Percentiles rank a stretch among this genome's conserved stretches.
Conservation (phyloP, 2,888 invertebrate species). For the Oeneis ivallda region DNA sequence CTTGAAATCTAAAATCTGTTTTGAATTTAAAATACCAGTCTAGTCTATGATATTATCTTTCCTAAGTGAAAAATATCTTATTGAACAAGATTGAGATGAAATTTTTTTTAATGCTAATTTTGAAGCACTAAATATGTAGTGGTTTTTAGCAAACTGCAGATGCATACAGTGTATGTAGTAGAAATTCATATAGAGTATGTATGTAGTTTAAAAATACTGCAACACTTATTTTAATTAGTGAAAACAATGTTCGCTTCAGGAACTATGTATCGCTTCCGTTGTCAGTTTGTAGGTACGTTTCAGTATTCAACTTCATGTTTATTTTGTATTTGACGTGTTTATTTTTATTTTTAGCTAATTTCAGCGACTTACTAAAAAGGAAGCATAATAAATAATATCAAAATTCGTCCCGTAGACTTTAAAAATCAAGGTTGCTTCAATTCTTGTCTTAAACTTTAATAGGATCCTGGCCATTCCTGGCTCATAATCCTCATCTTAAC, state of each 20-base stretch:
- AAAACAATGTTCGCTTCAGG: conserved; percentile 28
- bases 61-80: too few relatives aligned
- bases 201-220: conserved; percentile 1
- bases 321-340: neutral
- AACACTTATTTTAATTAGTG: conserved; percentile 26
- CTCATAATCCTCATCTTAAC: too few relatives aligned
- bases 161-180: neutral
- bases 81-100: too few relatives aligned
- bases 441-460: too few relatives aligned
- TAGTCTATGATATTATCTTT: too few relatives aligned
- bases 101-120: too few relatives aligned
- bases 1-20: too few relatives aligned
- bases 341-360: neutral
- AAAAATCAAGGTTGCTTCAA: too few relatives aligned
- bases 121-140: neutral
- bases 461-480: too few relatives aligned
- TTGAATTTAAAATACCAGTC: too few relatives aligned
- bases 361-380: neutral
- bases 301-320: conserved; percentile 6
- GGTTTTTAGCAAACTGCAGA: neutral
- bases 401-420: too few relatives aligned
- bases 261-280: conserved; percentile 27
- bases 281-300: conserved; percentile 24
- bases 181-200: conserved; percentile 7
- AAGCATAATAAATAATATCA: neutral